Base-by-base conservation (phyloP, 2,797 vertebrate species). In the Sandelia bainsii region DNA sequence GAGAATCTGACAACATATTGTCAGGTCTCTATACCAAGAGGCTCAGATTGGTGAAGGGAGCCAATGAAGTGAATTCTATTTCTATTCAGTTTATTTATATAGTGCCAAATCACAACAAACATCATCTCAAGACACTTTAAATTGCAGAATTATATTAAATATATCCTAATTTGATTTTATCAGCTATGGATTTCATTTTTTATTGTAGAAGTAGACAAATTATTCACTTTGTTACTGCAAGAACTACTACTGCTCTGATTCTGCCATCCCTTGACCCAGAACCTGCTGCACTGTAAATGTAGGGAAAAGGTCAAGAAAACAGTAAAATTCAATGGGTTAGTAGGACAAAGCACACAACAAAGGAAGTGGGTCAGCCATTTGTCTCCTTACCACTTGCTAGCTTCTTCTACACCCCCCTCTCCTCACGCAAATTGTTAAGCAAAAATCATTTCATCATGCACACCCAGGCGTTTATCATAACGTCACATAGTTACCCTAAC, bases 281-380 rank as follows among this genome's bases (percentile, higher is more conserved):
- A 29, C 17, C 23, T n/a, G 19, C 10, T 27, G 10, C n/a, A 46
- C 32, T 56, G 53, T 60, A 69, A 54, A 60, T 79, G 13, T 69
- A 42, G 25, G 46, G 25, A 63, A 69, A 44, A 25, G 51, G 32
- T 72, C 40, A 81, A 64, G 75, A 74, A 79, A 85, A 72, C 56
- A 67, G 70, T 8, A 14, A 4, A 75, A 54, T 59, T 79, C 63
- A 82, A 51, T 87, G 50, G 84, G 81, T 89, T 76, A 87, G 81
- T 82, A 44, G 86, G 75, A 83, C 85, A 82, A 61, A 71, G 71
- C 75, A 45, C 45, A 85, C 4, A 29, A 87, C 79, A 83, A 79
- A 62, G 50, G 71, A 91, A 84, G n/a, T 89, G 80, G 89, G 88
- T 91, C 89, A 87, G 63, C 66, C 45, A 57, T 84, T 82, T 70